phyloP scores from a whole-genome alignment of 2,113 vertebrate species.

The Chiloscyllium plagiosum region DNA sequence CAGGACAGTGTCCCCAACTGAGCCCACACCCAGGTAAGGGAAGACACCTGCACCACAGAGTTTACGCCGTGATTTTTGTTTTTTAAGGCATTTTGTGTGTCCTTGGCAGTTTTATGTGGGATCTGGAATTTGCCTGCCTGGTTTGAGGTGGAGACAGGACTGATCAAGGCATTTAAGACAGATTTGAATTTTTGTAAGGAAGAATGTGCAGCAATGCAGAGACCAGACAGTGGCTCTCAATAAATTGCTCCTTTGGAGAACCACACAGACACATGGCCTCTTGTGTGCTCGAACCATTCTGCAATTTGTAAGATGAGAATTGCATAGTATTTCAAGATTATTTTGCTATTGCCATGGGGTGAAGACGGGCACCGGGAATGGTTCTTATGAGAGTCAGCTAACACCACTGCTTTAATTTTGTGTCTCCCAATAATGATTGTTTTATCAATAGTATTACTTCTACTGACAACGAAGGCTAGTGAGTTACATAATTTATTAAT shows the following conservation, averaged over 20 bases:
- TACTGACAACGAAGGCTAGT: not conserved
- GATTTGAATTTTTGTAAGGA: too few relatives aligned
- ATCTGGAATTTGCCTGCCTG: too few relatives aligned
- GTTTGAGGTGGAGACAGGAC: too few relatives aligned
- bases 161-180: too few relatives aligned
- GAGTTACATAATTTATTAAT: not conserved
- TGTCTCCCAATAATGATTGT: not conserved
- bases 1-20: constrained; percentile 75
- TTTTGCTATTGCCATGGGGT: not conserved
- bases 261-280: too few relatives aligned
- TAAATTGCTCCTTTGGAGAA: too few relatives aligned
- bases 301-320: not conserved
- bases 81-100: not conserved
- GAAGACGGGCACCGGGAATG: not conserved
- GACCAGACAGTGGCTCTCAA: too few relatives aligned
- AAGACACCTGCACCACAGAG: not conserved
- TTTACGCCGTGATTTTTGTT: not conserved
- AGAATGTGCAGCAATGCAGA: too few relatives aligned
- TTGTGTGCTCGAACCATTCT: too few relatives aligned
- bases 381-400: not conserved
- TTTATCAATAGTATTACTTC: not conserved
- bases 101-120: not conserved
- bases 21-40: constrained; percentile 84
- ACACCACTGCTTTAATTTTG: too few relatives aligned
- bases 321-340: not conserved